Percentiles rank a stretch among this genome's conserved stretches.
Evolutionary conservation across 2,113 vertebrate species (phyloP).

Genomic region (Oryctolagus cuniculus): DNA sequence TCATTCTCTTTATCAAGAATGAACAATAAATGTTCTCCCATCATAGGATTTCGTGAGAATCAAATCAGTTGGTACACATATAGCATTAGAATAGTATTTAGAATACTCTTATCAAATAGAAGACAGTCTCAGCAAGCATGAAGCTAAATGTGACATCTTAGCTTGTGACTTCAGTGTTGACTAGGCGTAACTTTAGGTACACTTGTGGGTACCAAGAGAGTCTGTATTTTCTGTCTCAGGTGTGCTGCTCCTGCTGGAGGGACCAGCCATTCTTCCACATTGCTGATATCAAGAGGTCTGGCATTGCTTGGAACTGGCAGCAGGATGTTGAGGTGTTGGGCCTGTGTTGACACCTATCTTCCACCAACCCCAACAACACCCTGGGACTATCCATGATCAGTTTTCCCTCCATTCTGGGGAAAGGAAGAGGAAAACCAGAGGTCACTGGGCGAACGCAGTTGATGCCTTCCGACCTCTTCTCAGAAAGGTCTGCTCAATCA

Average conservation of each 20-base stretch:
- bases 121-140: background rate
- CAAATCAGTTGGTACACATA: background rate
- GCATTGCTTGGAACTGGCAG: background rate
- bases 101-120: background rate
- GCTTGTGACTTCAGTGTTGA: background rate
- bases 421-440: background rate
- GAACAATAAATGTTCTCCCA: background rate
- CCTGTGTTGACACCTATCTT: background rate
- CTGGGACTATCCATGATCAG: background rate
- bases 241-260: slow-evolving; percentile 8
- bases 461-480: background rate
- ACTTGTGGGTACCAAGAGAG: background rate
- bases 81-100: background rate
- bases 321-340: background rate
- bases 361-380: background rate
- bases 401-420: background rate
- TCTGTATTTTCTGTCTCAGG: background rate
- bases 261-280: background rate
- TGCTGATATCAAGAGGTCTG: background rate
- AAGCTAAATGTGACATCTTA: background rate
- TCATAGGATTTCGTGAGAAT: background rate
- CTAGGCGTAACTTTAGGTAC: background rate
- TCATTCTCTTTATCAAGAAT: background rate
- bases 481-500: background rate
- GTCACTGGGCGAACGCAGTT: background rate